Conservation (phyloP, 2,888 invertebrate genomes). For the Urechis unicinctus region DNA sequence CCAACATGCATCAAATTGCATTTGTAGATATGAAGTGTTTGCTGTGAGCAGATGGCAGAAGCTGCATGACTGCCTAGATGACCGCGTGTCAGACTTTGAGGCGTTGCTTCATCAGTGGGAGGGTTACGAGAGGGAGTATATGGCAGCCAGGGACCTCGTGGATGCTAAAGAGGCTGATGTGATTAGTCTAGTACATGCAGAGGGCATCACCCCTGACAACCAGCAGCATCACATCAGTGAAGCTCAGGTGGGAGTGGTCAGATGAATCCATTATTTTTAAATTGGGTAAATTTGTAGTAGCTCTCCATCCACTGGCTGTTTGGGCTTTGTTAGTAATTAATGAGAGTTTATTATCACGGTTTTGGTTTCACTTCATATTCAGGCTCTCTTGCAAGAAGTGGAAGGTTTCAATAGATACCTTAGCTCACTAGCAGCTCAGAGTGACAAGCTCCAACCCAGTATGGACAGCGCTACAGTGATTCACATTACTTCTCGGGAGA, state of each 20-base stretch:
- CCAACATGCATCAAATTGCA: not conserved
- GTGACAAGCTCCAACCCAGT: slow-evolving; percentile 34
- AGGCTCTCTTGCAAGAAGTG: slow-evolving; percentile 34
- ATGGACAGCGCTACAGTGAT: slow-evolving; percentile 37
- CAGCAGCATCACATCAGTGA: not conserved
- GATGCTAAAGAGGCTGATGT: slow-evolving; percentile 30
- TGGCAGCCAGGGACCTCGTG: slow-evolving; percentile 29
- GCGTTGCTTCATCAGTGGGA: slow-evolving; percentile 34
- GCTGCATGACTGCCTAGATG: slow-evolving; percentile 23
- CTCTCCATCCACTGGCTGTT: too few species aligned
- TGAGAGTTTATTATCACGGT: not conserved
- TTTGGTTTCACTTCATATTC: slow-evolving; percentile 14
- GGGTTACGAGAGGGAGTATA: slow-evolving; percentile 32
- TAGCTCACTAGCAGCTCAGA: slow-evolving; percentile 52
- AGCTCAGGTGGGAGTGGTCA: not conserved
- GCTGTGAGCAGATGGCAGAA: slow-evolving; percentile 27
- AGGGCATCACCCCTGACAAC: not conserved
- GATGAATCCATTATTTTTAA: too few species aligned
- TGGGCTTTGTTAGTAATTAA: not conserved
- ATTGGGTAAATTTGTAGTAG: too few species aligned
- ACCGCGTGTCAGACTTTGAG: slow-evolving; percentile 26
- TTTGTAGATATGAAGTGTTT: not conserved
- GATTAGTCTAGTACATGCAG: slow-evolving; percentile 28
- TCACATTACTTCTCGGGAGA: slow-evolving; percentile 34
- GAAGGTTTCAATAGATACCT: slow-evolving; percentile 33